Percentiles rank a stretch among this genome's conserved stretches.
Evolutionary conservation across 2,113 vertebrate genomes (phyloP).

Genomic region (Peromyscus maniculatus): DNA sequence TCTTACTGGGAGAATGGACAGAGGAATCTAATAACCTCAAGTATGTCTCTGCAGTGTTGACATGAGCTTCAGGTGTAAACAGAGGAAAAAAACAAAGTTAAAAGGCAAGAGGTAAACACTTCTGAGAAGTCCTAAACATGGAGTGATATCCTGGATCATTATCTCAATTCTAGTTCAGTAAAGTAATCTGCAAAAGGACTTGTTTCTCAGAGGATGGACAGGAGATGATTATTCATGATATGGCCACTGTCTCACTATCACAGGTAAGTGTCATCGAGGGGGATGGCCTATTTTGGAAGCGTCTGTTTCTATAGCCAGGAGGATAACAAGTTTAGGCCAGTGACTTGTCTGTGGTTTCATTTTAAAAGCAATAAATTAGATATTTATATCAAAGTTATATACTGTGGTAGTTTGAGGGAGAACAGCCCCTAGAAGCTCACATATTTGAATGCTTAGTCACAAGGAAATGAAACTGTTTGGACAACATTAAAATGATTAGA

Average conservation of each 20-base stretch:
- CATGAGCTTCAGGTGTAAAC: not conserved
- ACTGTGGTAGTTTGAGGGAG: not conserved
- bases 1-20: not conserved
- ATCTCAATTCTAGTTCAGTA: not conserved
- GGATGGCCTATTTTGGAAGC: too few relatives aligned
- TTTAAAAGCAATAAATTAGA: not conserved
- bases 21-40: too few relatives aligned
- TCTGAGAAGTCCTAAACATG: too few relatives aligned
- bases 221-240: not conserved
- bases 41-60: not conserved
- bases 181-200: not conserved
- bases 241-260: too few relatives aligned
- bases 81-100: not conserved
- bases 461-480: not conserved
- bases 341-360: not conserved
- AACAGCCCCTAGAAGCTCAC: not conserved
- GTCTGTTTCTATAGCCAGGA: not conserved
- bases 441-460: not conserved
- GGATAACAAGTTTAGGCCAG: not conserved
- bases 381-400: not conserved
- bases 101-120: too few relatives aligned
- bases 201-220: not conserved
- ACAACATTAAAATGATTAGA: not conserved
- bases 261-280: too few relatives aligned
- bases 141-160: not conserved